Base-by-base conservation (phyloP, 2,113 vertebrate genomes). In the Struthidea cinerea region DNA sequence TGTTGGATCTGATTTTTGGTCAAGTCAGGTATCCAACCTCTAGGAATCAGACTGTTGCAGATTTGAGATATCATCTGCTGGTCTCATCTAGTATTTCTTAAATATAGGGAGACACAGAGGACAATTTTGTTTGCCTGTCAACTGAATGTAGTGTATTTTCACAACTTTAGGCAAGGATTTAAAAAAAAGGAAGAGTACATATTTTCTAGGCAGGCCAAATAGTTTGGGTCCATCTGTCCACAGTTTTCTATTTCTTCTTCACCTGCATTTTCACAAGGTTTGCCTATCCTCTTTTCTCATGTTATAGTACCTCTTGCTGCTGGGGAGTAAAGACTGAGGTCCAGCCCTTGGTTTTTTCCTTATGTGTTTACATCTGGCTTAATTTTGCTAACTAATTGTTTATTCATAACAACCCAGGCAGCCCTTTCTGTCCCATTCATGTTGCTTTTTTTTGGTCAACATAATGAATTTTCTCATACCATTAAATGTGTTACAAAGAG, bases 251-350 rank as follows among this genome's bases (percentile, higher is more conserved):
- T 26, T 63, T 80, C 41, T 61, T 53, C 14, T 27, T 68, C 21
- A 83, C 9, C 33, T 56, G 3, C 1, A 23, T 52, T 84, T 75
- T 67, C 35, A 37, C 19, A 42, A 55, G 4, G 1, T 59, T 87
- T 69, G 17, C 3, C 4, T 5, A 1, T 42, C 10, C 2, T 56
- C 0, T 80, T 84, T 80, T 42, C 18, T 30, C 6, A 6, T 47
- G 6, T 52, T 89, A 23, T 56, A 23, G 16, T 9, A 42, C 21
- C 6, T 50, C 4, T 46, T 50, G 5, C 21, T 69, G 16, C 33
- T 9, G 30, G 11, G 15, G 7, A 59, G 10, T 42, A 50, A 87
- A 71, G 6, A 32, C 11, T 75, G 32, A 46, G 17, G 53, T 33
- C 3, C 15, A 39, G 28, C 24, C 9, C 55, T 78, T 30, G 9